phyloP scores from a whole-genome alignment of 2,888 invertebrate species.

The Lithodes maja region DNA sequence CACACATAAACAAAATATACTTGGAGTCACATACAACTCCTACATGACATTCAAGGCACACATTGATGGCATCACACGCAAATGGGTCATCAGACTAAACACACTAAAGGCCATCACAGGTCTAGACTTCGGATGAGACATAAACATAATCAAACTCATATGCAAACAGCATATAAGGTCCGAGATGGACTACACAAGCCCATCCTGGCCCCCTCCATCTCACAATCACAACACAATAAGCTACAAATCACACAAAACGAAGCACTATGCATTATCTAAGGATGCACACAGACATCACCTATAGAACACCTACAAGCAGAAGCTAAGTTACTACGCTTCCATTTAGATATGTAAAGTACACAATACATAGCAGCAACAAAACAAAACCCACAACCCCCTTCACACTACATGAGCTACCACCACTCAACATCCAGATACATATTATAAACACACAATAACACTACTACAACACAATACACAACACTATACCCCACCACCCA shows the following conservation, averaged over 20 bases:
- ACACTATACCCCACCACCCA: too few species aligned
- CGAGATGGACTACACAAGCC: background rate
- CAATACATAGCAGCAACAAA: too few species aligned
- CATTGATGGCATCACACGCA: background rate
- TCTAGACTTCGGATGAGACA: background rate
- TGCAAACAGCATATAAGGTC: background rate
- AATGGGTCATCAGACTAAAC: background rate
- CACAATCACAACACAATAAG: background rate
- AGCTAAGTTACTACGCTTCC: background rate
- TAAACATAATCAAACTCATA: background rate
- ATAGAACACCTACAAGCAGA: background rate
- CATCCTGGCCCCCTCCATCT: background rate
- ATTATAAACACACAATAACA: too few species aligned
- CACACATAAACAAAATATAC: background rate
- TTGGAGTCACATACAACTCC: background rate
- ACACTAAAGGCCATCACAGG: background rate
- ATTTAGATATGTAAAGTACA: too few species aligned
- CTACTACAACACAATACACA: too few species aligned
- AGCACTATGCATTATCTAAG: background rate
- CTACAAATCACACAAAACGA: too few species aligned
- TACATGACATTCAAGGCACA: background rate
- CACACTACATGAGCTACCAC: too few species aligned
- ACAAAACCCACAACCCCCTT: too few species aligned
- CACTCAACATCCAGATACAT: too few species aligned
- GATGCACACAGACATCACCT: background rate